Conservation (phyloP, 2,113 vertebrate species). For the Apistogramma diplotaenia region DNA sequence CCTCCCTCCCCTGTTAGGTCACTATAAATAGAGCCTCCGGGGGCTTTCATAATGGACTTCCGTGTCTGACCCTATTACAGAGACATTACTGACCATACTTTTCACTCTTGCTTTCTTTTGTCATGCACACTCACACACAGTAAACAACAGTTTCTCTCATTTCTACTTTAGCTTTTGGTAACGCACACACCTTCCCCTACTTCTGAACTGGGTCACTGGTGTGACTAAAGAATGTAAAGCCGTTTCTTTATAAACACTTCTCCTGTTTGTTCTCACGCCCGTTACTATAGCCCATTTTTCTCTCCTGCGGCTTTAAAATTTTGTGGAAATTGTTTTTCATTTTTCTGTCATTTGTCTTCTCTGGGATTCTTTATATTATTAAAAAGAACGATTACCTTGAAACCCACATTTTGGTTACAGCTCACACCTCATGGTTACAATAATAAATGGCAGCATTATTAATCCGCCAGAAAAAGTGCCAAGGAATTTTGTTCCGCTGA, state of each 20-base stretch:
- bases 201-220: neutral
- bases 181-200: neutral
- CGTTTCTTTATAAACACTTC: neutral
- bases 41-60: slow-evolving; percentile 65
- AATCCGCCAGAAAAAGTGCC: neutral
- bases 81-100: slow-evolving; percentile 63
- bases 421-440: neutral
- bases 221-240: neutral
- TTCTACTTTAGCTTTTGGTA: neutral
- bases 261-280: neutral
- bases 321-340: neutral
- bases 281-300: neutral
- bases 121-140: neutral
- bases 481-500: neutral
- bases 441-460: slow-evolving; percentile 2
- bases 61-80: slow-evolving; percentile 69
- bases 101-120: slow-evolving; percentile 3
- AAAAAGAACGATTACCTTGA: neutral
- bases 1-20: slow-evolving; percentile 23
- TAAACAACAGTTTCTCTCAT: neutral
- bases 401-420: neutral
- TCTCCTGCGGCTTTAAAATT: neutral
- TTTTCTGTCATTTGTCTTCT: neutral
- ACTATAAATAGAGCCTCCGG: slow-evolving; percentile 65
- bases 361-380: neutral